Evolutionary conservation across 2,113 vertebrate genomes (phyloP).

Genomic region (Gnathonemus echidnorhynchus): DNA sequence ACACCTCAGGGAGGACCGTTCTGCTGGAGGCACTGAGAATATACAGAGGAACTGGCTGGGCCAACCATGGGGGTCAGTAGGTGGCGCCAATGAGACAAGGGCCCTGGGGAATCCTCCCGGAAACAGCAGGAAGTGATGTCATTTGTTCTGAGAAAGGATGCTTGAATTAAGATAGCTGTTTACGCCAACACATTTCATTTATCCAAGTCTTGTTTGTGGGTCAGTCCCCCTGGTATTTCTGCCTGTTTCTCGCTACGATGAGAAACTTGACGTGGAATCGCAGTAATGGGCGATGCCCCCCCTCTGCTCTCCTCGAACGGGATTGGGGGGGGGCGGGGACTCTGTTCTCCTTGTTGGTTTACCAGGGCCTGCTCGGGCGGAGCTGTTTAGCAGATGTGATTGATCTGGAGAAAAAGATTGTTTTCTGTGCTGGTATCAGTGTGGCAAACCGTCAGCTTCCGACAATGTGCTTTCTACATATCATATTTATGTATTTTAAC

Average conservation of each 20-base stretch:
- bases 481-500: not conserved
- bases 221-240: not conserved
- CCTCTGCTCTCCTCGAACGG: not conserved
- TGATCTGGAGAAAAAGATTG: not conserved
- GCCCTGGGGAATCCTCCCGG: not conserved
- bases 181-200: not conserved
- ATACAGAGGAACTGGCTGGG: not conserved
- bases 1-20: not conserved
- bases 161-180: not conserved
- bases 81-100: not conserved
- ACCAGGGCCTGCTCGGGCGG: not conserved
- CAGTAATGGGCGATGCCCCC: conserved; percentile 6
- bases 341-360: not conserved
- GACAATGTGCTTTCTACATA: not conserved
- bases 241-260: not conserved
- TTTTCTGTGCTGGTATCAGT: not conserved
- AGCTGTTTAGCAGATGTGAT: not conserved
- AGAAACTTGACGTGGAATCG: not conserved
- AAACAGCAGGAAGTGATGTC: not conserved
- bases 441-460: not conserved
- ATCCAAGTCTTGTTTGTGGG: not conserved
- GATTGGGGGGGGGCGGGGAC: no score
- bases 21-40: not conserved
- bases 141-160: not conserved
- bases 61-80: not conserved